These are phyloP conservation scores for Tanypteryx hageni DNA, from an alignment of 2,888 invertebrate species.

Conservation along the genomic window DNA sequence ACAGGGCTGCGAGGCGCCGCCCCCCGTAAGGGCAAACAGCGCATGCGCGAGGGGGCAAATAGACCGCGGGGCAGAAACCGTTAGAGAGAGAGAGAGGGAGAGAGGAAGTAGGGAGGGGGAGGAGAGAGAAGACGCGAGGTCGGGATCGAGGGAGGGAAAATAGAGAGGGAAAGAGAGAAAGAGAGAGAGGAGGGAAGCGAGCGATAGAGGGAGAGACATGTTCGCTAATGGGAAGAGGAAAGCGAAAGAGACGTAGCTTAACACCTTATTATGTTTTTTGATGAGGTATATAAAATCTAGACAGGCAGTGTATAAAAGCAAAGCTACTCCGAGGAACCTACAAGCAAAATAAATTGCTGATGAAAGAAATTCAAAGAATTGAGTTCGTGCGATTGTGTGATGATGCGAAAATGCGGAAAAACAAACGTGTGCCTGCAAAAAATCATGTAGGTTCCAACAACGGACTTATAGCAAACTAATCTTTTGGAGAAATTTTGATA, in stretches of 20 bases:
- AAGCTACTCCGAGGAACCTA: too few species aligned
- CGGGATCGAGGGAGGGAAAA: background rate
- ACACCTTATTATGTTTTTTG: too few species aligned
- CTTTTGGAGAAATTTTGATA: too few species aligned
- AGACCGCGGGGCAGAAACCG: constrained; percentile 67
- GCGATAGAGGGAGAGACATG: constrained; percentile 67
- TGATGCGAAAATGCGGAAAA: too few species aligned
- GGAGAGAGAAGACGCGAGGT: constrained; percentile 48
- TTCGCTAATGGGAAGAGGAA: constrained; percentile 64
- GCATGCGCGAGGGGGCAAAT: constrained; percentile 73
- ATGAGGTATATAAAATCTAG: too few species aligned
- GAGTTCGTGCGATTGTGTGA: too few species aligned
- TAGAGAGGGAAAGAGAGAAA: background rate
- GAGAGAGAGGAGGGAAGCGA: constrained; percentile 51
- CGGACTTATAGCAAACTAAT: too few species aligned
- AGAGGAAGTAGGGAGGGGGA: background rate
- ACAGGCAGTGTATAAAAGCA: too few species aligned
- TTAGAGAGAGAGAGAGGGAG: background rate
- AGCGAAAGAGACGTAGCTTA: background rate
- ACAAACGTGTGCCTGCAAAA: too few species aligned
- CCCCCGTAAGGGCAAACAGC: constrained; percentile 73
- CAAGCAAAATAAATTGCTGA: too few species aligned
- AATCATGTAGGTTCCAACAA: too few species aligned
- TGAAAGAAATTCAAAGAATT: too few species aligned
- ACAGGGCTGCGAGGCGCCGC: constrained; percentile 75